phyloP scores from a whole-genome alignment of 2,113 vertebrate species.

The Panthera leo region DNA sequence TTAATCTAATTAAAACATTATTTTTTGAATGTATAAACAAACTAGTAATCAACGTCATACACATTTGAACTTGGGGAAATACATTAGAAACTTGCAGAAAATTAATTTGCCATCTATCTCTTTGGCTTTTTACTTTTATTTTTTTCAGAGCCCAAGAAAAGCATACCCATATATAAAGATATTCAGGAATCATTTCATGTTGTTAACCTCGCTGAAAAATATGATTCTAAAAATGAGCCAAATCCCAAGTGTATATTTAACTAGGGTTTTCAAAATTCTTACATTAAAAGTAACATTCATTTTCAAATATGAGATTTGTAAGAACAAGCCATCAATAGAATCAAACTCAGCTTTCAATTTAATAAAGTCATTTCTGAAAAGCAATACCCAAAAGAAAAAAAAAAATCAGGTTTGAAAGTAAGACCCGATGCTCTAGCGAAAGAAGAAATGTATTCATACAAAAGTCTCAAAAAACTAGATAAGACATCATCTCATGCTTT shows the following conservation, averaged over 20 bases:
- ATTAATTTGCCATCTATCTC: background rate
- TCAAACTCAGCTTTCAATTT: constrained; percentile 17
- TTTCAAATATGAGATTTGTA: background rate
- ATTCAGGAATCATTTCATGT: background rate
- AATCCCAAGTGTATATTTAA: background rate
- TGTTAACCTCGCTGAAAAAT: background rate
- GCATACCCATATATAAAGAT: background rate
- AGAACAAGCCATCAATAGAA: background rate
- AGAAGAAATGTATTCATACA: background rate
- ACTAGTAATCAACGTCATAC: background rate
- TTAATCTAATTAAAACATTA: constrained; percentile 36
- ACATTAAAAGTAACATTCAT: background rate
- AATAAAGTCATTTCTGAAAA: constrained; percentile 15
- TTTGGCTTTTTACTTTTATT: background rate
- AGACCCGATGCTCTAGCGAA: background rate
- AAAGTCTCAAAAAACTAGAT: background rate
- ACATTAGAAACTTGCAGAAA: background rate
- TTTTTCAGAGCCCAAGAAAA: constrained; percentile 40
- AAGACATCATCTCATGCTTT: background rate
- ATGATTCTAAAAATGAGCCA: constrained; percentile 30
- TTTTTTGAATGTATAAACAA: background rate
- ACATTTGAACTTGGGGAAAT: background rate
- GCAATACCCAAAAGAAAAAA: background rate
- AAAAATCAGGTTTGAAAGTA: constrained; percentile 35
- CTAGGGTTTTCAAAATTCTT: background rate